phyloP scores from a whole-genome alignment of 30 jellyfish, hydroid and myxozoan genomes.

The Turritopsis dohrnii region DNA sequence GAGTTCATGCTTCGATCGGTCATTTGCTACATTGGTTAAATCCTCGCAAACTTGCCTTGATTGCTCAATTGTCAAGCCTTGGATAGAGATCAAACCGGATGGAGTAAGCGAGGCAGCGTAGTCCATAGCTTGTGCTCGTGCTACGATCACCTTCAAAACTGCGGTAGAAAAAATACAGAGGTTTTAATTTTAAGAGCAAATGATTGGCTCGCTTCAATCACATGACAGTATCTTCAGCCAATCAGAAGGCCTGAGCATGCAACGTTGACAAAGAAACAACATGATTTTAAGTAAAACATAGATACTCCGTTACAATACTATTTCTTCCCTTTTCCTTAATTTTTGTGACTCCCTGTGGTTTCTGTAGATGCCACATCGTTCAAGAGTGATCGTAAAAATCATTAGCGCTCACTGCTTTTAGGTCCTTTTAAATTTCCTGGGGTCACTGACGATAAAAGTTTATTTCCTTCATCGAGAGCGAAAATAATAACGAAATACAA shows the following conservation, averaged over 20 bases:
- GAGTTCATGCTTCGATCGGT: conserved; percentile 18
- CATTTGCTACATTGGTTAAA: background rate
- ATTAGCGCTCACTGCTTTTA: too few species aligned
- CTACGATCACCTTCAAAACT: conserved; percentile 51
- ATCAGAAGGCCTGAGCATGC: background rate
- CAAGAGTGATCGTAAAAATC: too few species aligned
- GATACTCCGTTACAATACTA: too few species aligned
- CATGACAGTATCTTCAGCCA: background rate
- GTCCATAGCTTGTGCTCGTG: conserved; percentile 92
- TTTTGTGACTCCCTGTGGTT: too few species aligned
- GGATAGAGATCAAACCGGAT: conserved; percentile 59
- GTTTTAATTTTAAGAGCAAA: background rate
- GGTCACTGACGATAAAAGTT: background rate
- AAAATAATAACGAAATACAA: too few species aligned
- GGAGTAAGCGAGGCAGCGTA: conserved; percentile 53
- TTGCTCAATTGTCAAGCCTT: conserved; percentile 51
- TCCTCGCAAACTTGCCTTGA: conserved; percentile 35
- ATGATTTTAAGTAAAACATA: too few species aligned
- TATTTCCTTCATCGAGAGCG: too few species aligned
- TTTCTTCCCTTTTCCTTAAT: too few species aligned
- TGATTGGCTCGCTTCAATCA: background rate
- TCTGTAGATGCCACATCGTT: too few species aligned
- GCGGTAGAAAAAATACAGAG: background rate
- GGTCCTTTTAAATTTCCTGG: background rate
- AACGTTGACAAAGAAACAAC: background rate